Evolutionary conservation across 2,797 vertebrate genomes (phyloP), one percentile per base, ranked within the genome.

Genomic region (Phataginus tetradactyla): DNA sequence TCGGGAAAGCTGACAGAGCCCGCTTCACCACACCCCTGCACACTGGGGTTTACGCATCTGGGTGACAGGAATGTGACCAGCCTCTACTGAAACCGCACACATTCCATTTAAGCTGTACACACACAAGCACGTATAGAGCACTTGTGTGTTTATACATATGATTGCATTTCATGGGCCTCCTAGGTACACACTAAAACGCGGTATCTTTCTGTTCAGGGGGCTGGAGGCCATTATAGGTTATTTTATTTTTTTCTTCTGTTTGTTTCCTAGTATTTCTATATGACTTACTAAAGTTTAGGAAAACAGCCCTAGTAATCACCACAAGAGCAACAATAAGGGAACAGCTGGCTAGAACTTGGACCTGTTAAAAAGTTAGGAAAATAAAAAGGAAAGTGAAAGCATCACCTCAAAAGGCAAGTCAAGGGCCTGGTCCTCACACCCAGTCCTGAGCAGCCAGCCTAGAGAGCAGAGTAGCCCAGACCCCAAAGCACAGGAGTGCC

Each of bases 1-100:
- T 23, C 13, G 23, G 53, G 42, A 20, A 20, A 51, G 59, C 64
- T 51, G 3, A 3, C 66, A 42, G 10, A 29, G 34, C 37, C 21
- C 4, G 2, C 9, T 61, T 34, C 23, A 0, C 7, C 10, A 1
- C 27, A 1, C 3, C 49, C 20, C 37, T 27, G 1, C 3, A 8
- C 51, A 15, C 8, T 4, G 66, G 13, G 3, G 61, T 7, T 32
- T 51, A 29, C 7, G 63, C 11, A 5, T 66, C 37, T 5, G 1
- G 34, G n/a, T 23, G 34, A n/a, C 66, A 68, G 66, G 66, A 11
- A 10, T 10, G 66, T 4, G 66, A 4, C 2, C 2, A 11, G 59
- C 37, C 45, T 39, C 12, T 11, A 25, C 21, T 37, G 14, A 23
- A 23, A 34, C 68, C 29, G 3, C 45, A 21, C 21, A 14, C 32